These are phyloP conservation scores for Sycophila texana DNA, from an alignment of 2,888 invertebrate genomes.

Conservation along the genomic window DNA sequence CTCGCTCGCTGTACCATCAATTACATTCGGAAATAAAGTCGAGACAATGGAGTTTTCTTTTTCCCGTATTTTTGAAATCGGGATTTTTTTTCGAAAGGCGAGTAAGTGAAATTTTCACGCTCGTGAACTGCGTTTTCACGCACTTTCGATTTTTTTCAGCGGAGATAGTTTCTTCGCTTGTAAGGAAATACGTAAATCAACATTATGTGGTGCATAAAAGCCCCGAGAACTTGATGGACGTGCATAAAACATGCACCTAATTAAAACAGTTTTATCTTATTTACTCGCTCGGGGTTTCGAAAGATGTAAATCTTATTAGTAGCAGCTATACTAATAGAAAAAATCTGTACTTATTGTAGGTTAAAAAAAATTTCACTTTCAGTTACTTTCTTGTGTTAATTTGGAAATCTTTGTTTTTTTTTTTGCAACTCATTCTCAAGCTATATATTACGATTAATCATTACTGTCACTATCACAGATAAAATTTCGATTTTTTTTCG, in stretches of 20 bases:
- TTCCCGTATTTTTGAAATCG: too few species aligned
- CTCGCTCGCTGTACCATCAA: too few species aligned
- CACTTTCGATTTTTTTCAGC: too few species aligned
- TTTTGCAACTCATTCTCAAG: not conserved
- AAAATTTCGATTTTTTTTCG: slow-evolving; percentile 30
- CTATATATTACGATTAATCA: not conserved
- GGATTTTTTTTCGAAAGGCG: too few species aligned
- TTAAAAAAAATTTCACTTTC: not conserved
- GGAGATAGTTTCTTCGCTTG: too few species aligned
- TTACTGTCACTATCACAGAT: slow-evolving; percentile 16
- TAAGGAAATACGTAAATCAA: too few species aligned
- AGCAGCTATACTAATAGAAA: not conserved
- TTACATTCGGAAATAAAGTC: too few species aligned
- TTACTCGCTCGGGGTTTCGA: slow-evolving; percentile 12
- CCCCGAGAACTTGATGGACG: not conserved
- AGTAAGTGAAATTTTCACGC: too few species aligned
- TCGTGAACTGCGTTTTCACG: too few species aligned
- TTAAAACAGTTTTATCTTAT: slow-evolving; percentile 13
- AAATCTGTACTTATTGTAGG: not conserved
- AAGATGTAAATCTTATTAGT: slow-evolving; percentile 26
- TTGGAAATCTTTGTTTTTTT: too few species aligned
- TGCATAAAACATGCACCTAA: slow-evolving; percentile 13
- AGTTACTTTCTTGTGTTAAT: slow-evolving; percentile 32
- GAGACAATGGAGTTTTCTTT: too few species aligned
- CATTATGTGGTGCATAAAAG: too few species aligned